phyloP scores from a whole-genome alignment of 1,140 invertebrate species.

The Drusus annulatus region DNA sequence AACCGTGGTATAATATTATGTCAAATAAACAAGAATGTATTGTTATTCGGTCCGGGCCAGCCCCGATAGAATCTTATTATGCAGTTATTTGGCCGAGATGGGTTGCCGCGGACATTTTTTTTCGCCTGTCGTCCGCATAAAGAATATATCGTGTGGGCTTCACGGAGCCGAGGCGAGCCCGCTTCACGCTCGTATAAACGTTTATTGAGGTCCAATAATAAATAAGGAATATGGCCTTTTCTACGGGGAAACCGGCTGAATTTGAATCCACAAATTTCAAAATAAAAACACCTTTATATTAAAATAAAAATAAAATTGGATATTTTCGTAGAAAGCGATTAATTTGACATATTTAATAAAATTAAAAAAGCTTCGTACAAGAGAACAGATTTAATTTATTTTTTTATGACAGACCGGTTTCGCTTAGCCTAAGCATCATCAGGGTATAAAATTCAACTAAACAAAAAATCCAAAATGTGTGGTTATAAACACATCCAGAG shows the following conservation, averaged over 20 bases:
- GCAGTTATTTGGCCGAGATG: conserved; percentile 49
- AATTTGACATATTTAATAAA: no score
- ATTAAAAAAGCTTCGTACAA: no score
- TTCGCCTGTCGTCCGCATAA: conserved; percentile 4
- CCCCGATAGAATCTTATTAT: conserved; percentile 54
- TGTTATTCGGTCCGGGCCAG: conserved; percentile 43
- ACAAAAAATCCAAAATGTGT: no score
- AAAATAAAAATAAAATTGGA: no score
- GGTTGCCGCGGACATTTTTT: conserved; percentile 9
- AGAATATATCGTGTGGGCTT: neutral
- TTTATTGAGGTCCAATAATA: neutral
- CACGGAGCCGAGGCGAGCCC: neutral
- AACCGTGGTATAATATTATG: conserved; percentile 40
- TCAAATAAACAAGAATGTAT: conserved; percentile 55
- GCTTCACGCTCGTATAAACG: neutral
- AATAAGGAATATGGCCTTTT: neutral
- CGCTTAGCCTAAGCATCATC: no score
- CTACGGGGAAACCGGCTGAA: neutral
- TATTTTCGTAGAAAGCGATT: no score
- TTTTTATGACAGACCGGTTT: no score
- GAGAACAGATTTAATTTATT: no score
- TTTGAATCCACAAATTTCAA: neutral
- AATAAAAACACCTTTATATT: no score
- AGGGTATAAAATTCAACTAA: no score
- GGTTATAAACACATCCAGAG: no score